phyloP scores from a whole-genome alignment of 2,797 vertebrate genomes.

The Mormyrus hasselquistii region DNA sequence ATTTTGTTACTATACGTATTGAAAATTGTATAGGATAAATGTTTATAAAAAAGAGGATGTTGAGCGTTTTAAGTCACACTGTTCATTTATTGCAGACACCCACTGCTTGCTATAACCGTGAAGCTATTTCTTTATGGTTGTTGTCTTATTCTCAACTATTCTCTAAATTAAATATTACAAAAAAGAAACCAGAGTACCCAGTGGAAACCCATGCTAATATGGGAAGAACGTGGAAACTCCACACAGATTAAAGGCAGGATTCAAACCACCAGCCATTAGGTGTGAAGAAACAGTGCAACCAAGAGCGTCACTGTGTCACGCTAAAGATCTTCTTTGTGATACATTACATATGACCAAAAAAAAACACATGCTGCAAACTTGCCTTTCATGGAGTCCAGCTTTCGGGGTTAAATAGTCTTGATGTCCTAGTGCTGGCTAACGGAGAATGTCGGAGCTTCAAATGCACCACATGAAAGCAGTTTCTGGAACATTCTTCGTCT shows the following conservation, averaged over 20 bases:
- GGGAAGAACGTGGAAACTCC: neutral
- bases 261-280: neutral
- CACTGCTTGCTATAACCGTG: neutral
- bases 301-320: neutral
- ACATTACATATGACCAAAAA: neutral
- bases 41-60: neutral
- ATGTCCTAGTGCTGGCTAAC: neutral
- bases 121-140: neutral
- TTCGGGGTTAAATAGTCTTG: neutral
- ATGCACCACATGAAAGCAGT: neutral
- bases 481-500: neutral
- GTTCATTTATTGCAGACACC: neutral
- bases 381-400: neutral
- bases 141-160: neutral
- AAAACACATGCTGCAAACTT: neutral
- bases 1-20: neutral
- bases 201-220: neutral
- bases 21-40: neutral
- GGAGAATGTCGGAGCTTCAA: neutral
- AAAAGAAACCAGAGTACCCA: neutral
- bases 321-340: neutral
- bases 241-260: neutral
- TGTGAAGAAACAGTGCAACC: neutral
- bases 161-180: neutral
- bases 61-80: neutral